Evolutionary conservation across 2,113 vertebrate species (phyloP), one percentile per base, ranked within the genome.

Genomic region (Anoura caudifer): DNA sequence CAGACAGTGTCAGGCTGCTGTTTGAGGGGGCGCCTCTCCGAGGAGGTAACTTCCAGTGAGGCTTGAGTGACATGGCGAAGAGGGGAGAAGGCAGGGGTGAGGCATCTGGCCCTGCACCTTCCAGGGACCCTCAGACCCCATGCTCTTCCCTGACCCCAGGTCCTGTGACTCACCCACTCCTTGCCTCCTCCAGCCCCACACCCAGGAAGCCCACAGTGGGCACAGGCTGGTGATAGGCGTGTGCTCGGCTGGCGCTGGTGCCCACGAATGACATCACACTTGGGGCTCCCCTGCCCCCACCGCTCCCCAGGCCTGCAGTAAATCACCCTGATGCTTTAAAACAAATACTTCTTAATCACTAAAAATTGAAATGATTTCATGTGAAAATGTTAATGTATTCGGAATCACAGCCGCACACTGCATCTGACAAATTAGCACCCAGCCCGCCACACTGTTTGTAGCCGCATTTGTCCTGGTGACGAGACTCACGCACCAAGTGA

Each of bases 361-460:
- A 97, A 98, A 98, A 98, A 97, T 92, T 96, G 97, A 97, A 98
- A 97, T 97, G 97, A 97, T 98, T 98, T 98, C 96, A 97, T 90
- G 94, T 95, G 97, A 98, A 98, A 98, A 98, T 98, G 98, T 98
- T 98, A 98, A 98, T 98, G 97, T 97, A 98, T 98, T 98, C 98
- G n/a, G 65, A 97, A 98, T 97, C 95, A 95, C 95, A 98, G 92
- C 94, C 97, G 28, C 10, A 10, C 95, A 91, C 91, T 82, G 92
- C 63, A 90, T 96, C 97, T 97, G 94, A 97, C 96, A 98, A 98
- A 98, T 98, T 98, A 98, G 97, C 97, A 94, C 95, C 92, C 96
- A 75, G 95, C 85, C 96, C 15, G 61, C 67, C 0, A 77, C 91
- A 97, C 92, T 97, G 97, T 98, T 97, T 96, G 87, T 91, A 91